These are phyloP conservation scores for Capromys pilorides DNA, from an alignment of 2,797 vertebrate species.

Conservation along the genomic window DNA sequence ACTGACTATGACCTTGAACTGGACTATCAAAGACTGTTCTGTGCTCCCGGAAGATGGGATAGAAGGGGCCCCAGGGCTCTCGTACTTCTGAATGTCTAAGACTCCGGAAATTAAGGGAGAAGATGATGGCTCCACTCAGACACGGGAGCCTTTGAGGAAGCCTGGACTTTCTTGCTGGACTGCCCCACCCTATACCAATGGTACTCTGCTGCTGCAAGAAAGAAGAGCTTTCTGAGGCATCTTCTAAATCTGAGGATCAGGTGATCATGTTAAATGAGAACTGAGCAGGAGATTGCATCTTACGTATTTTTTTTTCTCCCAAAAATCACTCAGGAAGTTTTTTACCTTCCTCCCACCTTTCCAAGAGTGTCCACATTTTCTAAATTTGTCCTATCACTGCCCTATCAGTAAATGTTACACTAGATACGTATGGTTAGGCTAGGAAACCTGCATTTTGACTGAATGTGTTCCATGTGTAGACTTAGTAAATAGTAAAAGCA, in stretches of 20 bases:
- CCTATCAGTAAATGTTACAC: background rate
- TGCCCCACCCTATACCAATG: accelerated
- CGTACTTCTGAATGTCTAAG: background rate
- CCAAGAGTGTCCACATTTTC: background rate
- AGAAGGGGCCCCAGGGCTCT: background rate
- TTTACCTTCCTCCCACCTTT: background rate
- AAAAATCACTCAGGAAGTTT: background rate
- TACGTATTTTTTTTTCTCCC: background rate
- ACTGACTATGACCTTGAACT: background rate
- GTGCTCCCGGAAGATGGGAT: accelerated
- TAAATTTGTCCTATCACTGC: slow-evolving; percentile 5
- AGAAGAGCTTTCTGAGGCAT: background rate
- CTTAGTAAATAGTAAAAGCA: background rate
- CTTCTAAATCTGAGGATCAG: background rate
- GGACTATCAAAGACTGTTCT: background rate
- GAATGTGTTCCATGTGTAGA: background rate
- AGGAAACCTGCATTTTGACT: slow-evolving; percentile 7
- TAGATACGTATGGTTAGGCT: background rate
- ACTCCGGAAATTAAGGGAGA: background rate
- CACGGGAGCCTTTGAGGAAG: background rate
- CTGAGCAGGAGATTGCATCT: background rate
- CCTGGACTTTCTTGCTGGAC: background rate
- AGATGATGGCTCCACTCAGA: background rate
- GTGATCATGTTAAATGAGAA: background rate
- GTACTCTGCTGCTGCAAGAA: background rate